Conservation (phyloP, 2,888 invertebrate species). For the Piscicola geometra region DNA sequence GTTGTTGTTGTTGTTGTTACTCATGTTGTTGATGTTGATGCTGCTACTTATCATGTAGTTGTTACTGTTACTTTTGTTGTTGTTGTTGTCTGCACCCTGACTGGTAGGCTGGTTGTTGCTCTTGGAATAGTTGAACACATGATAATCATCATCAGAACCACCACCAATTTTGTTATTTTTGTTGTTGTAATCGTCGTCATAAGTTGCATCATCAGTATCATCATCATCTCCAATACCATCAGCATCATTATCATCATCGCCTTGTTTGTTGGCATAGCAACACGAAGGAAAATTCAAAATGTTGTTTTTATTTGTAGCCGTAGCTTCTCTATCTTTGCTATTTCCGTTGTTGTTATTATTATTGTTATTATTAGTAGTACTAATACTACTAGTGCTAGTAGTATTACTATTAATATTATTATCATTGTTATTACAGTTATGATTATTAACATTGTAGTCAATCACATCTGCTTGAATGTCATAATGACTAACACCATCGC, state of each 20-base stretch:
- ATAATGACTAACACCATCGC: too few relatives aligned
- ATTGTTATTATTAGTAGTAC: too few relatives aligned
- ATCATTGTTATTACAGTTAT: too few relatives aligned
- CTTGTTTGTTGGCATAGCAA: background rate
- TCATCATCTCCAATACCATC: slow-evolving; percentile 23
- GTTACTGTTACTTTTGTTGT: background rate
- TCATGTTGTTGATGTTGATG: background rate
- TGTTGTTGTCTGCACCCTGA: background rate
- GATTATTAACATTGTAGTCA: too few relatives aligned
- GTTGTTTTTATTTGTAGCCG: too few relatives aligned
- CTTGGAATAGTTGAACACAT: background rate
- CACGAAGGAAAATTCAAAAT: background rate
- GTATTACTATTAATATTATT: too few relatives aligned
- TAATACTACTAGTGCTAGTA: too few relatives aligned
- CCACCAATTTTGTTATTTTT: background rate
- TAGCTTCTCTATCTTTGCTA: too few relatives aligned
- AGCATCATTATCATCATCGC: background rate
- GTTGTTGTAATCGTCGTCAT: background rate
- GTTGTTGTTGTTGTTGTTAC: background rate
- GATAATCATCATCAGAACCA: background rate
- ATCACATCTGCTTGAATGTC: too few relatives aligned
- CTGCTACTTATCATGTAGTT: background rate
- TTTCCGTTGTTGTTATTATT: too few relatives aligned
- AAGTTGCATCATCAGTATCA: background rate
- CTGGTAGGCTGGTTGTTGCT: background rate